A percentile compares a stretch with the other conserved stretches of the same genome.
phyloP scores from a whole-genome alignment of 2,888 invertebrate genomes.

The Saturnia japonica region DNA sequence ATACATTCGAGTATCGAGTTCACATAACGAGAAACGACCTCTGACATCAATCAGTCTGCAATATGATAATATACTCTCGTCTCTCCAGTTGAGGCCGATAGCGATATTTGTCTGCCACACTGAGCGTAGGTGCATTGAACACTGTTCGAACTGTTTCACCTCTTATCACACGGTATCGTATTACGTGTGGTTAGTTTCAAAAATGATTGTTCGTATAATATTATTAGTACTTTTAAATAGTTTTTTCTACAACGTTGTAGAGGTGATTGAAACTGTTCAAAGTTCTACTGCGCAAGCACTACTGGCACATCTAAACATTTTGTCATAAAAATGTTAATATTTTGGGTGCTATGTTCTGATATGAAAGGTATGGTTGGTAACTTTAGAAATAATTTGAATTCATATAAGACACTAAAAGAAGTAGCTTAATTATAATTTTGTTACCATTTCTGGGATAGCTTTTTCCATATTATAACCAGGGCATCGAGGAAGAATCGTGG shows the following conservation, averaged over 20 bases:
- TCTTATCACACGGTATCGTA: constrained; percentile 13
- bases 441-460: too few species aligned
- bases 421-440: too few species aligned
- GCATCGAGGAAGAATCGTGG: too few species aligned
- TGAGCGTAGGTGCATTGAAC: constrained; percentile 22
- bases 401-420: too few species aligned
- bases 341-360: not conserved
- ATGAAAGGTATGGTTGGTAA: too few species aligned
- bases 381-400: too few species aligned
- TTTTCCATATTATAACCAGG: too few species aligned
- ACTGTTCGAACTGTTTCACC: constrained; percentile 16
- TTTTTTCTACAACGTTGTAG: not conserved
- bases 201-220: not conserved
- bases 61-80: constrained; percentile 44
- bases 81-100: constrained; percentile 30
- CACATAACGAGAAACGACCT: constrained; percentile 41
- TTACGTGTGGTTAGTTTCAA: not conserved
- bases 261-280: not conserved
- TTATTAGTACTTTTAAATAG: not conserved
- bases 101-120: constrained; percentile 34
- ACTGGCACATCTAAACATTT: not conserved
- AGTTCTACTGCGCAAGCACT: not conserved
- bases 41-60: constrained; percentile 64
- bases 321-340: not conserved
- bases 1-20: constrained; percentile 14